Conservation (phyloP, 2,888 invertebrate genomes). For the Mechanitis mazaeus region DNA sequence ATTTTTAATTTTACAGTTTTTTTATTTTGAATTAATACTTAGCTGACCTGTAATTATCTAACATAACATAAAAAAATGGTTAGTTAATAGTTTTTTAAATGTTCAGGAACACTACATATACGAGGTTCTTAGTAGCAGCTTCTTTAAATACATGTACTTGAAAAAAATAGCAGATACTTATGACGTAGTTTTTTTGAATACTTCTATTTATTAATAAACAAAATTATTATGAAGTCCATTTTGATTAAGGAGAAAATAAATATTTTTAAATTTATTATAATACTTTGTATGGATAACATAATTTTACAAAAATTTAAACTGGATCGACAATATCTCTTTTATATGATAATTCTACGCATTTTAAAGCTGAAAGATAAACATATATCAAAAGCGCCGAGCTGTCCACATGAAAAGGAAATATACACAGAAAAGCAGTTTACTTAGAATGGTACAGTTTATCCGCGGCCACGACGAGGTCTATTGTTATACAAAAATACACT, state of each 20-base stretch:
- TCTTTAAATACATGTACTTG: no score
- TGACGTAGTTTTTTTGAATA: no score
- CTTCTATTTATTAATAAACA: no score
- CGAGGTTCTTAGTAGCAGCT: no score
- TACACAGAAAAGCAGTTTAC: constrained; percentile 3
- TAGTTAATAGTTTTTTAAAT: no score
- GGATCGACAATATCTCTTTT: not conserved
- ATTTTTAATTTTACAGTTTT: no score
- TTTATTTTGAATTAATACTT: no score
- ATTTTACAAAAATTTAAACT: not conserved
- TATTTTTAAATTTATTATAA: not conserved
- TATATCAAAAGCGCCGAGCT: constrained; percentile 2
- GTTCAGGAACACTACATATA: no score
- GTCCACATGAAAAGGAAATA: not conserved
- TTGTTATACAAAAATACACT: constrained; percentile 1
- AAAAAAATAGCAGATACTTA: no score
- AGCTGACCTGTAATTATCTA: no score
- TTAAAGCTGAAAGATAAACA: constrained; percentile 1
- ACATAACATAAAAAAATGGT: no score
- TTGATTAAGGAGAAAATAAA: not conserved
- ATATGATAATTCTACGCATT: constrained; percentile 1
- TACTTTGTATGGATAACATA: not conserved
- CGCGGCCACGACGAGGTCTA: constrained; percentile 6
- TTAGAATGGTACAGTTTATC: constrained; percentile 7
- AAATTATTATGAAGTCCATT: no score